Conservation (phyloP, 2,888 invertebrate species). For the Rhyacophila evoluta region DNA sequence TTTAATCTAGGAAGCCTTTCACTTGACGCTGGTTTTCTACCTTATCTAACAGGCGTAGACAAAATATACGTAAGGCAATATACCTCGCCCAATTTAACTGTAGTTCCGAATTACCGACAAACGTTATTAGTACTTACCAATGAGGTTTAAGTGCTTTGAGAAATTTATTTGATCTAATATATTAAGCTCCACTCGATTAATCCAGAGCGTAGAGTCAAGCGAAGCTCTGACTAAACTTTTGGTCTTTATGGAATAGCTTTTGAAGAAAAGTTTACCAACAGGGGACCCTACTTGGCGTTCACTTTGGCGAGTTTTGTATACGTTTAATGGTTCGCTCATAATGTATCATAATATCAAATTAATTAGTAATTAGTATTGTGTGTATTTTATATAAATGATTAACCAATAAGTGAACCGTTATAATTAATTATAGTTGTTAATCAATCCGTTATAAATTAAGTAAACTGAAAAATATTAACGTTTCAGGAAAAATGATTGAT, state of each 20-base stretch:
- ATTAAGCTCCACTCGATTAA: conserved; percentile 16
- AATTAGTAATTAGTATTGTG: not conserved
- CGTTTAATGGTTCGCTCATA: not conserved
- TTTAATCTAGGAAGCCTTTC: not conserved
- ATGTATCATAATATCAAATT: not conserved
- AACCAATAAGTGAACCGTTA: no score
- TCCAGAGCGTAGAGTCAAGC: conserved; percentile 3
- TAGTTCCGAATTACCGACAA: not conserved
- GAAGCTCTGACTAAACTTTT: not conserved
- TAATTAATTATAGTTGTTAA: no score
- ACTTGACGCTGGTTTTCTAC: not conserved
- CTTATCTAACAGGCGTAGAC: not conserved
- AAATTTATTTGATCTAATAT: conserved; percentile 20
- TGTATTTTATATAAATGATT: no score
- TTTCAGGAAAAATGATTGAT: no score
- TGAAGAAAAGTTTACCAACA: conserved; percentile 7
- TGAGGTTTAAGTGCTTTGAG: conserved; percentile 2
- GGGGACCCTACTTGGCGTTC: not conserved
- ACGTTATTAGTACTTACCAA: not conserved
- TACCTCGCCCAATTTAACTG: not conserved
- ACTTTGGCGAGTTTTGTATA: not conserved
- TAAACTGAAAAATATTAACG: no score
- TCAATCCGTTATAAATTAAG: no score
- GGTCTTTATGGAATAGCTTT: conserved; percentile 10
- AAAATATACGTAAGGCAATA: not conserved